These are phyloP conservation scores for Tetragonula carbonaria DNA, from an alignment of 2,888 invertebrate genomes.

Conservation along the genomic window DNA sequence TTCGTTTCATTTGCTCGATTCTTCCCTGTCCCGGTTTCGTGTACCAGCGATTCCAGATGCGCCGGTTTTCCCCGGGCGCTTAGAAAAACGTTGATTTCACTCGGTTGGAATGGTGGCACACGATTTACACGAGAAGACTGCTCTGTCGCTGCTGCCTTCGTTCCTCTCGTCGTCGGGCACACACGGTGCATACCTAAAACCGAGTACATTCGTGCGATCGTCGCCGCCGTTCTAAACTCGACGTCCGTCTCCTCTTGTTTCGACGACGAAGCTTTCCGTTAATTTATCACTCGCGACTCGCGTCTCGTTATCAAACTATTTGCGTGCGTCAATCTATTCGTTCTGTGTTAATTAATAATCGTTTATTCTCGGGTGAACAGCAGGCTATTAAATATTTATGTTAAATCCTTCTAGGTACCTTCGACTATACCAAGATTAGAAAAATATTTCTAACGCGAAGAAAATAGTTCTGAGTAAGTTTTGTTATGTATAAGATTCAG, in stretches of 20 bases:
- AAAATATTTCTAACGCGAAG: no score
- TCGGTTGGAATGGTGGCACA: slow-evolving; percentile 79
- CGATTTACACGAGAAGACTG: slow-evolving; percentile 60
- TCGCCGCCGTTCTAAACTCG: slow-evolving; percentile 43
- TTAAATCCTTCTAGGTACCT: no score
- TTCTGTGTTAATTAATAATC: no score
- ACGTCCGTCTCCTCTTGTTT: slow-evolving; percentile 26
- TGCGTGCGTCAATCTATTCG: no score
- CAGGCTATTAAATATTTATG: no score
- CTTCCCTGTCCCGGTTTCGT: slow-evolving; percentile 54
- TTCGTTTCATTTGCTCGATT: slow-evolving; percentile 26
- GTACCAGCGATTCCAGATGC: slow-evolving; percentile 41
- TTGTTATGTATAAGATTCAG: no score
- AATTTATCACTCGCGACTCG: no score
- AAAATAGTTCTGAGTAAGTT: no score
- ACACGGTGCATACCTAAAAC: slow-evolving; percentile 71
- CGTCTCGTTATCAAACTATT: no score
- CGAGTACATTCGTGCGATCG: slow-evolving; percentile 61
- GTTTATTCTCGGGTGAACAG: no score
- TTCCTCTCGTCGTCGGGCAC: slow-evolving; percentile 59
- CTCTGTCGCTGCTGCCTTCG: slow-evolving; percentile 26
- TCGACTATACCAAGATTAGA: no score
- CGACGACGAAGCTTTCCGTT: not conserved
- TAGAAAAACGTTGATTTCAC: slow-evolving; percentile 82
- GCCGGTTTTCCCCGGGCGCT: slow-evolving; percentile 68